Conservation (phyloP, 2,888 invertebrate genomes). For the Labia minor region DNA sequence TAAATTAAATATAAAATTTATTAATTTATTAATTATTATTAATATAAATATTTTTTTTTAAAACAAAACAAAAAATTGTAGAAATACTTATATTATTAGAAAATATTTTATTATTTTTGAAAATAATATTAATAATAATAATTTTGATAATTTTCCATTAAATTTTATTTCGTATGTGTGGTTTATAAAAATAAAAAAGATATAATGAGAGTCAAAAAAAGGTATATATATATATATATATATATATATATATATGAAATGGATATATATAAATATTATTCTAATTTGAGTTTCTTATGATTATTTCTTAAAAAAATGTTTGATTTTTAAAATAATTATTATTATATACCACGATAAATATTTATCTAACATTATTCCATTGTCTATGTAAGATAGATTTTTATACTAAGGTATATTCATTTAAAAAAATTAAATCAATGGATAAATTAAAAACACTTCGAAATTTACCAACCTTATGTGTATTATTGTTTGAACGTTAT, state of each 20-base stretch:
- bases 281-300: background rate
- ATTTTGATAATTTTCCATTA: too few species aligned
- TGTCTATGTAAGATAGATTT: conserved; percentile 13
- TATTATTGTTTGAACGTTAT: too few species aligned
- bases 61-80: background rate
- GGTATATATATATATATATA: too few species aligned
- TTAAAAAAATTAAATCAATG: background rate
- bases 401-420: background rate
- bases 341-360: background rate
- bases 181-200: too few species aligned
- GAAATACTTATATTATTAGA: background rate
- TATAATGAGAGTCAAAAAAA: too few species aligned
- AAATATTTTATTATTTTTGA: background rate
- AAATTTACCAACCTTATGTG: too few species aligned
- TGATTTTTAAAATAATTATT: background rate
- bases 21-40: too few species aligned
- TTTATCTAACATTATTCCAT: background rate
- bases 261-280: background rate
- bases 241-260: too few species aligned
- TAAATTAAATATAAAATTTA: too few species aligned
- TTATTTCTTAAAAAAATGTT: background rate
- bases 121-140: too few species aligned
- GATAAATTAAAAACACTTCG: background rate
- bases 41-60: too few species aligned
- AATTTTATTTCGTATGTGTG: too few species aligned